Evolutionary conservation across 2,797 vertebrate species (phyloP).

Genomic region (Crenichthys baileyi): DNA sequence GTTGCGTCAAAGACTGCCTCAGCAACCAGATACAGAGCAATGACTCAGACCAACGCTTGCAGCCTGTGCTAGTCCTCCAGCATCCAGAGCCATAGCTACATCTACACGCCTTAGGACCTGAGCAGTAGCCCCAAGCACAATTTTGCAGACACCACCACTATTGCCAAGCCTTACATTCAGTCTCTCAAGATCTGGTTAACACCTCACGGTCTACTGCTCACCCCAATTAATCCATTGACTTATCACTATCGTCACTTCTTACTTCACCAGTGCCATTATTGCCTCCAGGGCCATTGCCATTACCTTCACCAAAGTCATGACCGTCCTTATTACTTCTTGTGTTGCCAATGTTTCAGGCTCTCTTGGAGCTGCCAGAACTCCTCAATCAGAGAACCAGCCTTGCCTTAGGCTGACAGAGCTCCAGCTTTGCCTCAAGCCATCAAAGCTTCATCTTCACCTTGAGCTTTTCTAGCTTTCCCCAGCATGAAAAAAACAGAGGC

Average conservation of each 20-base stretch:
- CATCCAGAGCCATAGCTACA: too few relatives aligned
- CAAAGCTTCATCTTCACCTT: background rate
- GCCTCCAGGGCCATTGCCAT: background rate
- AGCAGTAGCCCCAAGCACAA: too few relatives aligned
- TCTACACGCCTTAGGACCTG: too few relatives aligned
- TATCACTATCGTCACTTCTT: background rate
- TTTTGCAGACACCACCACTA: too few relatives aligned
- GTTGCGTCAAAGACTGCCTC: too few relatives aligned
- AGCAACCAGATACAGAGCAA: too few relatives aligned
- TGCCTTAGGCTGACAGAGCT: background rate
- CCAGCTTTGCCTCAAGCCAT: background rate
- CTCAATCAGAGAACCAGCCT: background rate
- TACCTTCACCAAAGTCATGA: background rate
- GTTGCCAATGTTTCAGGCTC: background rate
- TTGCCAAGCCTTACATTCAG: too few relatives aligned
- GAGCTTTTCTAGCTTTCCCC: background rate
- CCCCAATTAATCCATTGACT: background rate
- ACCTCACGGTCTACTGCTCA: background rate
- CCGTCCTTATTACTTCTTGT: background rate
- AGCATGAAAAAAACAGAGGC: background rate
- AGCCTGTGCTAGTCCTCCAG: too few relatives aligned
- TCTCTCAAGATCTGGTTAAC: background rate
- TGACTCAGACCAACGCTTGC: too few relatives aligned
- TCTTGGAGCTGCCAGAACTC: background rate
- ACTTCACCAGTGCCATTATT: background rate